Conservation (phyloP, 1,140 invertebrate species). For the Dermatophagoides farinae region DNA sequence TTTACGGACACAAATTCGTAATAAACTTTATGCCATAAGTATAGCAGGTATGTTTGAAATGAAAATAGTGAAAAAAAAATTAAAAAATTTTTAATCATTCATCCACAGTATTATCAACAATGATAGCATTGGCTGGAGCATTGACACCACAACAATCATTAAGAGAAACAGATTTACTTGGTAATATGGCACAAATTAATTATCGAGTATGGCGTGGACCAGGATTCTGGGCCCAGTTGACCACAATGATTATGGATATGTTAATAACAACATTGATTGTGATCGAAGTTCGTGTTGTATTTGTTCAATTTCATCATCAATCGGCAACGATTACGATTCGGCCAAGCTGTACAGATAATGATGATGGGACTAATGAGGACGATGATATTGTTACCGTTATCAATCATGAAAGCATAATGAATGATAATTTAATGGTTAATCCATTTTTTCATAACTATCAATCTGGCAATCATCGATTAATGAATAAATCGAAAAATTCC, state of each 20-base stretch:
- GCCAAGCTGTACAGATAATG: not conserved
- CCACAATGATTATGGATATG: not conserved
- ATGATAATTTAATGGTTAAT: not conserved
- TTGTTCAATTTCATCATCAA: not conserved
- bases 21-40: not conserved
- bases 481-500: not conserved
- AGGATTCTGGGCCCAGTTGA: not conserved
- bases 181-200: not conserved
- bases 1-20: not conserved
- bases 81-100: not conserved
- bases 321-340: not conserved
- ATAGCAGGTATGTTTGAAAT: not conserved
- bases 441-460: not conserved
- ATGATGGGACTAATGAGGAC: not conserved
- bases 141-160: not conserved
- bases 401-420: not conserved
- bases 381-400: not conserved
- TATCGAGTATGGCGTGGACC: not conserved
- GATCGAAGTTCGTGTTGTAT: conserved; percentile 1
- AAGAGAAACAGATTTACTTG: not conserved
- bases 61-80: not conserved
- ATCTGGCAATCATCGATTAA: not conserved
- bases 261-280: not conserved
- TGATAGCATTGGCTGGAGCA: not conserved
- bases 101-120: not conserved